phyloP scores from a whole-genome alignment of 23 tunicate genomes.

The Trididemnum nubilum region DNA sequence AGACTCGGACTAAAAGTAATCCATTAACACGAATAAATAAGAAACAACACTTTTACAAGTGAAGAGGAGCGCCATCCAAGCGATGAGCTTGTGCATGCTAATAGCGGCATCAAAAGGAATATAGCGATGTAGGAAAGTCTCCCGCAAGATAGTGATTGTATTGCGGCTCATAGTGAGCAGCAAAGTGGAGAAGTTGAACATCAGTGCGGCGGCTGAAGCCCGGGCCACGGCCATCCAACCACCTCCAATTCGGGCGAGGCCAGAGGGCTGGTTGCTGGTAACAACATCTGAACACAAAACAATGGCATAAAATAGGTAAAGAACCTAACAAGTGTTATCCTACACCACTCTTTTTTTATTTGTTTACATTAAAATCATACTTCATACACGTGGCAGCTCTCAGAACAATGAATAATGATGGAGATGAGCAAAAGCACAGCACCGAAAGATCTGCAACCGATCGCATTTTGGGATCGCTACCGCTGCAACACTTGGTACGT shows the following conservation, averaged over 20 bases:
- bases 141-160: constrained; percentile 80
- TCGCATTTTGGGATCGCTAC: no score
- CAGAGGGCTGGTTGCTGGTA: constrained; percentile 46
- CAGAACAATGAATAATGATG: no score
- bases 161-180: constrained; percentile 86
- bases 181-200: constrained; percentile 88
- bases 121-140: constrained; percentile 89
- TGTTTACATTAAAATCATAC: no score
- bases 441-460: no score
- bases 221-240: constrained; percentile 58
- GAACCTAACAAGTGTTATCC: no score
- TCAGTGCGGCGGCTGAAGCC: constrained; percentile 83
- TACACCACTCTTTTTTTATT: no score
- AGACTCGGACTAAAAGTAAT: no score
- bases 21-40: no score
- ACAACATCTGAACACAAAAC: constrained; percentile 43
- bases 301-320: not conserved
- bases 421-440: no score
- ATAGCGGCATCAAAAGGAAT: constrained; percentile 91
- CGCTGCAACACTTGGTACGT: no score
- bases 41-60: no score
- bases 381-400: no score
- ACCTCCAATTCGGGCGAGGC: constrained; percentile 76
- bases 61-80: constrained; percentile 79
- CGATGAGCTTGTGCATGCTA: constrained; percentile 66